Percentiles rank a stretch among this genome's conserved stretches.
Evolutionary conservation across 2,888 invertebrate species (phyloP).

Genomic region (Endotricha flammealis): DNA sequence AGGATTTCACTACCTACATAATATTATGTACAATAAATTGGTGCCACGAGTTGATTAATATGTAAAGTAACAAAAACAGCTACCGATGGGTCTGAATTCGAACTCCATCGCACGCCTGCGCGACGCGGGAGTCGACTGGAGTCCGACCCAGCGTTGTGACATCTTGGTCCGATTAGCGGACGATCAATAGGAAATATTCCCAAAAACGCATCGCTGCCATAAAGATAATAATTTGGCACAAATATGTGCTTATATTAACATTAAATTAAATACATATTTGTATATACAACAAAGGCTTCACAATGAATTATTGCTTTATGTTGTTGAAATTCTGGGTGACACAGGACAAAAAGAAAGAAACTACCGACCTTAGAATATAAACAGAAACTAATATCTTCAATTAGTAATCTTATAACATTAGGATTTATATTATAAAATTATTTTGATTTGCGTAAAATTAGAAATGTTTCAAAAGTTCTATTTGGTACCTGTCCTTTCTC

Average conservation of each 20-base stretch:
- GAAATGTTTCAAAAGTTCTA: too few species aligned
- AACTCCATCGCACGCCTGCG: conserved; percentile 12
- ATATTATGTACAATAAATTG: conserved; percentile 65
- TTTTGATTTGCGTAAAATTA: too few species aligned
- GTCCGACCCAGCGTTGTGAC: conserved; percentile 22
- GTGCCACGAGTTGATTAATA: conserved; percentile 37
- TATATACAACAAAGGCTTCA: conserved; percentile 61
- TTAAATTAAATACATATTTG: conserved; percentile 36
- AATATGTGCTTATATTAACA: conserved; percentile 52
- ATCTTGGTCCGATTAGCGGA: conserved; percentile 21
- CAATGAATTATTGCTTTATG: conserved; percentile 63
- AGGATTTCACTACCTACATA: conserved; percentile 56
- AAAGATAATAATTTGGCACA: conserved; percentile 54
- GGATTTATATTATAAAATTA: too few species aligned
- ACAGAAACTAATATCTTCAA: too few species aligned
- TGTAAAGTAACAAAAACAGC: conserved; percentile 22
- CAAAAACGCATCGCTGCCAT: conserved; percentile 27
- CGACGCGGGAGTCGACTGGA: background rate
- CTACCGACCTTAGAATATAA: too few species aligned
- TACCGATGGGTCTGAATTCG: conserved; percentile 16
- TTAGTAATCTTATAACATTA: too few species aligned
- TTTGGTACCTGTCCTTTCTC: too few species aligned
- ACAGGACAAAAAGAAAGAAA: too few species aligned
- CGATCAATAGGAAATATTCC: conserved; percentile 11
- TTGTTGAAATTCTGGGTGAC: too few species aligned